A percentile compares a stretch with the other conserved stretches of the same genome.
Evolutionary conservation across 2,888 invertebrate species (phyloP).

Genomic region (Cenopis cana): DNA sequence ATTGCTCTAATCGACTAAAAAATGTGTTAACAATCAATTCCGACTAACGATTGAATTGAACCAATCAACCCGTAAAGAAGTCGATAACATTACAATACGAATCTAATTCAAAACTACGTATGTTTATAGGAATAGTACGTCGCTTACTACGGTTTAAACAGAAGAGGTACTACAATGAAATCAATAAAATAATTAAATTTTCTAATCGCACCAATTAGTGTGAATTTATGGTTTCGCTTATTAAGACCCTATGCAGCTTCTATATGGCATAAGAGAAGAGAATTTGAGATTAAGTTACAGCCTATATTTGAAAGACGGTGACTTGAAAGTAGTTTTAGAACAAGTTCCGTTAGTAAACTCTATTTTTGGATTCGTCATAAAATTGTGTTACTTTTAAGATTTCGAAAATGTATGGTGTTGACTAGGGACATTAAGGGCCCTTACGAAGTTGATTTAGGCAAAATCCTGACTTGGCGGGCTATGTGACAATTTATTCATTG

Average conservation of each 20-base stretch:
- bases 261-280: neutral
- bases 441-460: too few relatives aligned
- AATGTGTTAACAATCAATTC: constrained; percentile 44
- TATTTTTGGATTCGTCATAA: neutral
- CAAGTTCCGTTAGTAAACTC: neutral
- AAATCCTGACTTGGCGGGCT: too few relatives aligned
- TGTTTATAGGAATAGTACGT: neutral
- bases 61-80: constrained; percentile 44
- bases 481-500: too few relatives aligned
- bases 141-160: neutral
- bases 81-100: constrained; percentile 48
- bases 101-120: neutral
- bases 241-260: constrained; percentile 38
- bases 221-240: constrained; percentile 49
- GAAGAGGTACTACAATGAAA: constrained; percentile 45
- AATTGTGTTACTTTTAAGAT: neutral
- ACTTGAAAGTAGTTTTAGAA: constrained; percentile 20
- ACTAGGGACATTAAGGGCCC: too few relatives aligned
- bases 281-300: neutral
- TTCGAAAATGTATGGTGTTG: neutral
- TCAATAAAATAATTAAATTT: constrained; percentile 50
- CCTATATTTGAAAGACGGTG: neutral
- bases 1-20: constrained; percentile 41
- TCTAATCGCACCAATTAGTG: constrained; percentile 49
- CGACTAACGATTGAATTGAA: constrained; percentile 40